Evolutionary conservation across 2,113 vertebrate genomes (phyloP), one percentile per base, ranked within the genome.

Genomic region (Aptenodytes forsteri): DNA sequence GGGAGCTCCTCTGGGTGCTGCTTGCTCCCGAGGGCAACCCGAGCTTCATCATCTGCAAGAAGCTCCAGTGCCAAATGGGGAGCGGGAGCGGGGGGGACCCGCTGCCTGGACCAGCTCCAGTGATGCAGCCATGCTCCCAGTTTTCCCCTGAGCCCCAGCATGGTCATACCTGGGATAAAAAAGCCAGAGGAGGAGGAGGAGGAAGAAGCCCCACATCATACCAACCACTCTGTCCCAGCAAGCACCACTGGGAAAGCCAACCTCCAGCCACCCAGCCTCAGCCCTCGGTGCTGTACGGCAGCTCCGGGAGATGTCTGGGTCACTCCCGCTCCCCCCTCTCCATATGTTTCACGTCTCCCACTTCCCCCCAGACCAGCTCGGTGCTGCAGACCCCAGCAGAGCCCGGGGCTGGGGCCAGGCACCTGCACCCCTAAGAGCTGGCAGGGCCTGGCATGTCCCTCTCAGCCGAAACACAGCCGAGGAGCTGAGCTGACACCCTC

Each of bases 241-340:
- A 52, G 15, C 26, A 59, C 69, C 44, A 12, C 4, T 2, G 2
- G 27, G 42, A 82, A 36, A 59, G 21, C 15, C 2, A 4, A 27
- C 11, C 32, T 29, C 22, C 36, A 23, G 11, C 19, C 12, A 27
- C n/a, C 3, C 50, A 36, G 14, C 11, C 67, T 15, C 52, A 59
- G 26, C 32, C 67, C 36, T 32, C 5, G 1, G 49, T 3, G 7
- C 30, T 2, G 0, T 38, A 9, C 1, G 1, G 49, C 49, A 49
- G 58, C 42, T 42, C 58, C 1, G 0, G 16, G 55, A 1, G 1
- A 38, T 47, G 34, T 26, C 32, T 6, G 1, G 46, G 32, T 72
- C 30, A 21, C 30, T 32, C 50, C 49, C 0, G 0, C 29, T 66
- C 7, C 10, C 9, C 21, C 3, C n/a, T n/a, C 6, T 25, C 58